These are phyloP conservation scores for Nephotettix cincticeps DNA, from an alignment of 1,140 invertebrate species.

Conservation along the genomic window DNA sequence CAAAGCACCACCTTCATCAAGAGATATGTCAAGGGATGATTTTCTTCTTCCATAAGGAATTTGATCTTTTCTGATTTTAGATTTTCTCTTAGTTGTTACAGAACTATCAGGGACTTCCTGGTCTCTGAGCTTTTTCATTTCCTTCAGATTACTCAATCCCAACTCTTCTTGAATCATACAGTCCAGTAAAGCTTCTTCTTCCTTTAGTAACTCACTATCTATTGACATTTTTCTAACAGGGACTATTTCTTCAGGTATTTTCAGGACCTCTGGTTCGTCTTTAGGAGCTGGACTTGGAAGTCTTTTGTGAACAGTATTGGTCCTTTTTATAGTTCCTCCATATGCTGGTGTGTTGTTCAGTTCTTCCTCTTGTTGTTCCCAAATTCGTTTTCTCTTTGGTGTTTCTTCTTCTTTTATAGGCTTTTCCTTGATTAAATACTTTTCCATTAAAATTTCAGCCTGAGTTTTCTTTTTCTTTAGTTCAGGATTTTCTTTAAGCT, in stretches of 20 bases:
- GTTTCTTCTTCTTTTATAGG: conserved; percentile 47
- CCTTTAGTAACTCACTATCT: conserved; percentile 32
- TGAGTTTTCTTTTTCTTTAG: conserved; percentile 58
- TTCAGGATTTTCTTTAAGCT: conserved; percentile 31
- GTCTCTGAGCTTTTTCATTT: not conserved
- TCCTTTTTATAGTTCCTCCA: conserved; percentile 32
- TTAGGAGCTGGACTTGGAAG: not conserved
- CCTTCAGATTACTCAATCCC: not conserved
- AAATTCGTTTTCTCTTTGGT: conserved; percentile 36
- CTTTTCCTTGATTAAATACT: conserved; percentile 69
- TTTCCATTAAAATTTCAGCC: conserved; percentile 70
- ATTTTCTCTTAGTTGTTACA: not conserved
- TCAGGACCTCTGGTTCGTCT: not conserved
- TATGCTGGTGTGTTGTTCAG: not conserved
- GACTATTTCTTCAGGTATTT: not conserved
- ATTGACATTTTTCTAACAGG: conserved; percentile 31
- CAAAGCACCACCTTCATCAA: not conserved
- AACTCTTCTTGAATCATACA: conserved; percentile 49
- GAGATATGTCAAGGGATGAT: not conserved
- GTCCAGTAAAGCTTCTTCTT: conserved; percentile 48
- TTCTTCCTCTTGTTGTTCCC: conserved; percentile 11
- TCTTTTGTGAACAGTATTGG: not conserved
- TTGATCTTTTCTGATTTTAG: not conserved
- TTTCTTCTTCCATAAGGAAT: not conserved
- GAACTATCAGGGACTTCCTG: not conserved